phyloP scores from a whole-genome alignment of 2,888 invertebrate species.

The Harpagoxenus sublaevis region DNA sequence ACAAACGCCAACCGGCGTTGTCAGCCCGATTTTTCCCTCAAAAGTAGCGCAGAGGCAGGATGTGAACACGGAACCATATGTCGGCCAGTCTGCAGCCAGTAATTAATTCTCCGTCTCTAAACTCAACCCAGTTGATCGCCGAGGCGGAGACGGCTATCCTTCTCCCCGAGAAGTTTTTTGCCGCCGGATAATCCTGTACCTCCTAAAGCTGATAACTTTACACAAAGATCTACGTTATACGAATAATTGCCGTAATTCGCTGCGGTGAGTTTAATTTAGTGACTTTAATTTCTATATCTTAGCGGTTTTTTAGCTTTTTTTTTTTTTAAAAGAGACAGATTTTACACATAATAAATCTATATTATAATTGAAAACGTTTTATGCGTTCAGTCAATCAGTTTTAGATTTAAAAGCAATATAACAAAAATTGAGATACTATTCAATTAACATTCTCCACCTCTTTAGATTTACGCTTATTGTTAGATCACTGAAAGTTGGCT shows the following conservation, averaged over 20 bases:
- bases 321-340: background rate
- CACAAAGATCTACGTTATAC: background rate
- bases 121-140: slow-evolving; percentile 67
- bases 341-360: background rate
- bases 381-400: background rate
- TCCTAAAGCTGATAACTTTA: slow-evolving; percentile 27
- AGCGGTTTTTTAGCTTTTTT: background rate
- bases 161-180: slow-evolving; percentile 58
- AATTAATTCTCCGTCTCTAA: slow-evolving; percentile 47
- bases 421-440: background rate
- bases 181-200: slow-evolving; percentile 23
- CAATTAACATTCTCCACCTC: background rate
- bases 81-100: slow-evolving; percentile 55
- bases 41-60: slow-evolving; percentile 47
- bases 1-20: slow-evolving; percentile 35
- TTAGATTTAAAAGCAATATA: background rate
- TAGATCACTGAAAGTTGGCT: background rate
- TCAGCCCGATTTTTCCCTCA: slow-evolving; percentile 41
- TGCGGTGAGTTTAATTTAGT: background rate
- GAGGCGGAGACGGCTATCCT: slow-evolving; percentile 63
- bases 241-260: slow-evolving; percentile 35
- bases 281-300: background rate
- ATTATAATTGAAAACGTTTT: background rate
- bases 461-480: background rate
- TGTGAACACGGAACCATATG: slow-evolving; percentile 62